phyloP scores from a whole-genome alignment of 2,888 invertebrate genomes.

The Polyploca ridens region DNA sequence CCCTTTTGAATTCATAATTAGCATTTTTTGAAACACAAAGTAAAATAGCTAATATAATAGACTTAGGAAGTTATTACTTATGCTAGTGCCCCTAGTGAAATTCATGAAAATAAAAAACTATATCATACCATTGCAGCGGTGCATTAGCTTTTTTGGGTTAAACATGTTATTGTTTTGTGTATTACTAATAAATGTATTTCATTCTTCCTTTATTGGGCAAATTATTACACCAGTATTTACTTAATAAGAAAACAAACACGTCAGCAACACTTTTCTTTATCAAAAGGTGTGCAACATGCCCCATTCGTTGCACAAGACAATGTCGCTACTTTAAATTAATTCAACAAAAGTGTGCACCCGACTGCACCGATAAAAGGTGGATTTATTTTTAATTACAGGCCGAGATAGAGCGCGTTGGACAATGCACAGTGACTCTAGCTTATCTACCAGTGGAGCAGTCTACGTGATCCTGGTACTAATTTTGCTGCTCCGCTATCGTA shows the following conservation, averaged over 20 bases:
- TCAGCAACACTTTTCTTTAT: background rate
- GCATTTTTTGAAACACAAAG: background rate
- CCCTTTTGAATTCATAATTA: background rate
- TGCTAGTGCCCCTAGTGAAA: no score
- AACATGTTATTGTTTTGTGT: no score
- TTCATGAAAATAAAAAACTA: no score
- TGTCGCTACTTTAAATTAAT: conserved; percentile 7
- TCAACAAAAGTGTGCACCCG: conserved; percentile 11
- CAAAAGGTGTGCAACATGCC: background rate
- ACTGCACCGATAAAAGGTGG: conserved; percentile 32
- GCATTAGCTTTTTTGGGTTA: no score
- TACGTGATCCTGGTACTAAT: conserved; percentile 53
- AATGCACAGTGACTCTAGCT: conserved; percentile 35
- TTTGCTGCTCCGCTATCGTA: conserved; percentile 32
- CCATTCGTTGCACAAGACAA: conserved; percentile 3
- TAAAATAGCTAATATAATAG: background rate
- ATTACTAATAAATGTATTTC: no score
- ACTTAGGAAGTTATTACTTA: background rate
- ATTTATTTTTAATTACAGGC: conserved; percentile 57
- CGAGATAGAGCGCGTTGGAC: conserved; percentile 40
- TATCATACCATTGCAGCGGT: no score
- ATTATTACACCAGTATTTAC: background rate
- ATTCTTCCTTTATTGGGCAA: no score
- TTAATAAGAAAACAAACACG: background rate
- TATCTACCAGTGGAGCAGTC: conserved; percentile 20